Conservation (phyloP, 1,140 invertebrate genomes). For the Pogonomyrmex barbatus region DNA sequence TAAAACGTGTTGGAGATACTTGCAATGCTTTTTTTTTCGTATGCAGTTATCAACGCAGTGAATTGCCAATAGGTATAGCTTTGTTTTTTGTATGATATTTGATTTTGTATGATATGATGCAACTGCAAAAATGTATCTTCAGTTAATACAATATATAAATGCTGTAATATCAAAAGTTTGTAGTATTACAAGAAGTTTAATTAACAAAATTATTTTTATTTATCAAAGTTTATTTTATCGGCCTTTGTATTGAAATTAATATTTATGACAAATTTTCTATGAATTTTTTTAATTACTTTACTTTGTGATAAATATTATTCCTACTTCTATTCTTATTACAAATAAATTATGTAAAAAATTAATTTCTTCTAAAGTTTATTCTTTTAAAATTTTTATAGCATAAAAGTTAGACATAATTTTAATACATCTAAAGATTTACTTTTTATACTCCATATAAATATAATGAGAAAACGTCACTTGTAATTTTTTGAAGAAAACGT, state of each 20-base stretch:
- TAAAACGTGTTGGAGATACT: slow-evolving; percentile 31
- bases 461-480: background rate
- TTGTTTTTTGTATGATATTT: slow-evolving; percentile 11
- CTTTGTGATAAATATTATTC: background rate
- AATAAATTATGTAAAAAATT: background rate
- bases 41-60: slow-evolving; percentile 14
- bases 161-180: background rate
- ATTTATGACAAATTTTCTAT: slow-evolving; percentile 6
- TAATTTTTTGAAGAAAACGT: background rate
- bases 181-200: background rate
- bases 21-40: slow-evolving; percentile 38
- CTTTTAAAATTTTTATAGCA: background rate
- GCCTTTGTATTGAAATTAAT: background rate
- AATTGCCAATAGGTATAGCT: slow-evolving; percentile 15
- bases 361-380: background rate
- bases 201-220: background rate
- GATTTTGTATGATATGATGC: background rate
- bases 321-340: background rate
- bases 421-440: background rate
- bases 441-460: background rate
- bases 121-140: background rate
- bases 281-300: background rate
- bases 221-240: background rate
- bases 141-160: background rate
- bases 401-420: background rate